Conservation (phyloP, 2,797 vertebrate species). For the Stomatorhinus walkeri region DNA sequence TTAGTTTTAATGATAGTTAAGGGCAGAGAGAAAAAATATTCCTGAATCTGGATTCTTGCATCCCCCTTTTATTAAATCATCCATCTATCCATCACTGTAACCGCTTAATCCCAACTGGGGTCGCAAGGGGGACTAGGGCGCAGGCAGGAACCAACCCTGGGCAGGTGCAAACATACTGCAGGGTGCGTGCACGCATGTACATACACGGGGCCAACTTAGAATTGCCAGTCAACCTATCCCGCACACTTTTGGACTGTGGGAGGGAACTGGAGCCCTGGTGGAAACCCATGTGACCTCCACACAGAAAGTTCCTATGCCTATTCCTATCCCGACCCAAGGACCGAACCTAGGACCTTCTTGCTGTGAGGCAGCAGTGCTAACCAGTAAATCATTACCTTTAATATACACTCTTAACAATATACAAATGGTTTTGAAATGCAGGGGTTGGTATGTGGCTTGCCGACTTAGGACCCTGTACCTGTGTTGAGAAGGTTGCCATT, state of each 20-base stretch:
- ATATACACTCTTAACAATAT: background rate
- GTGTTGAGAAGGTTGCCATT: background rate
- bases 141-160: background rate
- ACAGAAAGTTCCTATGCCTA: too few relatives aligned
- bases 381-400: background rate
- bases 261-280: background rate
- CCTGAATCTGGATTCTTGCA: background rate
- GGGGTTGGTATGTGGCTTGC: background rate
- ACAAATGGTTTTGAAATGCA: background rate
- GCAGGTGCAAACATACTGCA: background rate
- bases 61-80: background rate
- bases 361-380: background rate
- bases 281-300: too few relatives aligned
- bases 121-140: background rate
- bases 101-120: background rate
- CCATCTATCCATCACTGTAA: background rate
- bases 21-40: background rate
- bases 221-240: background rate
- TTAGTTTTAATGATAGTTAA: background rate
- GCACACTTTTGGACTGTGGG: background rate
- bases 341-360: background rate
- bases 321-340: too few relatives aligned
- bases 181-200: background rate
- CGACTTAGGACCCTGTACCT: background rate
- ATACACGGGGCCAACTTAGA: background rate